Conservation (phyloP, 1,140 invertebrate genomes). For the Yoshiicerus persimilis region DNA sequence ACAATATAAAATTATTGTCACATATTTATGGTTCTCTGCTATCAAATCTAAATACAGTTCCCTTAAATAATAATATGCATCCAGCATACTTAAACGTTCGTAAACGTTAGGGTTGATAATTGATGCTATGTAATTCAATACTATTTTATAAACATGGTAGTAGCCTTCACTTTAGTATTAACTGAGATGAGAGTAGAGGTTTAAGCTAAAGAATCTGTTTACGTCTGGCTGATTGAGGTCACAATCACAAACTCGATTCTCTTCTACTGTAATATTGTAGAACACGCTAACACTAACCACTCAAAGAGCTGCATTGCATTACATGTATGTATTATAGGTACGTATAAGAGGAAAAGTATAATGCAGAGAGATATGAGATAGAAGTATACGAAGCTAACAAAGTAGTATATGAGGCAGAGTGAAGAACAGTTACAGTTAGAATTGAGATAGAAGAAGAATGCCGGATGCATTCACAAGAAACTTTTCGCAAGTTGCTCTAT, state of each 20-base stretch:
- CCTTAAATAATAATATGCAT: too few species aligned
- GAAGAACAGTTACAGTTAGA: not conserved
- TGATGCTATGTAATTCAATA: not conserved
- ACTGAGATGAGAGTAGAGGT: not conserved
- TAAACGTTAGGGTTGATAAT: too few species aligned
- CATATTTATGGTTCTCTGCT: too few species aligned
- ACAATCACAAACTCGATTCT: conserved; percentile 3
- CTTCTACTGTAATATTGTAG: not conserved
- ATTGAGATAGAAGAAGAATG: not conserved
- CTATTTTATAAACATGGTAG: too few species aligned
- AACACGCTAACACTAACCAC: not conserved
- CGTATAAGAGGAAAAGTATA: not conserved
- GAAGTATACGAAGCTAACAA: not conserved
- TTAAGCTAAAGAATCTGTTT: conserved; percentile 10
- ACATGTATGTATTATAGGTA: not conserved
- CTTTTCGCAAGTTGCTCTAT: not conserved
- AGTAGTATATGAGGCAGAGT: not conserved
- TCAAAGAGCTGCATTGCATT: not conserved
- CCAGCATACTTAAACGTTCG: too few species aligned
- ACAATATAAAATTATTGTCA: too few species aligned
- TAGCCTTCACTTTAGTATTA: not conserved
- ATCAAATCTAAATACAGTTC: too few species aligned
- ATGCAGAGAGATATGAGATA: not conserved
- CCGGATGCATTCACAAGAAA: not conserved
- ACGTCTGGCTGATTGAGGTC: conserved; percentile 20